phyloP scores from a whole-genome alignment of 2,797 vertebrate species.

The Orestias chungarensis region DNA sequence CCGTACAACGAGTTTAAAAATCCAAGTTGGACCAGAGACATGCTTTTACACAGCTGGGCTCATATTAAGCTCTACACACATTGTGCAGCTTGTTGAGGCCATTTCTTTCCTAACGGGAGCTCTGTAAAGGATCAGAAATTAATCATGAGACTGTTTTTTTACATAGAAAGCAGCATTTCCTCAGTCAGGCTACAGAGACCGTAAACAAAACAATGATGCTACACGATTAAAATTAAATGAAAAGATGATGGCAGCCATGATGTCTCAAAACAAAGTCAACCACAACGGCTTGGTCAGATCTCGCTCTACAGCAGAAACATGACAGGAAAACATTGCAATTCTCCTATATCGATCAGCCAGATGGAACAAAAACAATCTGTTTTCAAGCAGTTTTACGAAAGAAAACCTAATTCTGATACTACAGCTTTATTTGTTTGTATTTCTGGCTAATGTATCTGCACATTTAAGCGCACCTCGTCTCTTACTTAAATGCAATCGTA shows the following conservation, averaged over 20 bases:
- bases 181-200: neutral
- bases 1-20: slow-evolving; percentile 10
- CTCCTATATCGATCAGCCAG: neutral
- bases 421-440: neutral
- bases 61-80: no score
- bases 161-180: neutral
- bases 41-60: neutral
- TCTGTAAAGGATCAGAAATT: neutral
- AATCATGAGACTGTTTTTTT: neutral
- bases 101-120: neutral
- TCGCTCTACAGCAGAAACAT: neutral
- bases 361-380: neutral
- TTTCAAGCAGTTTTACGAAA: neutral
- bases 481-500: neutral
- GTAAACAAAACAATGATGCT: neutral
- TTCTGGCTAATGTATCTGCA: neutral
- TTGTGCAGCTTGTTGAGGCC: no score
- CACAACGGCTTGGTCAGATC: neutral
- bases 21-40: neutral
- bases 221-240: neutral
- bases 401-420: neutral
- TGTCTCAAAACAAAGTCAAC: neutral
- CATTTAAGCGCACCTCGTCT: neutral
- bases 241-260: neutral
- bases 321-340: neutral